These are phyloP conservation scores for Phyllotreta cruciferae DNA, from an alignment of 2,888 invertebrate genomes.

Conservation along the genomic window DNA sequence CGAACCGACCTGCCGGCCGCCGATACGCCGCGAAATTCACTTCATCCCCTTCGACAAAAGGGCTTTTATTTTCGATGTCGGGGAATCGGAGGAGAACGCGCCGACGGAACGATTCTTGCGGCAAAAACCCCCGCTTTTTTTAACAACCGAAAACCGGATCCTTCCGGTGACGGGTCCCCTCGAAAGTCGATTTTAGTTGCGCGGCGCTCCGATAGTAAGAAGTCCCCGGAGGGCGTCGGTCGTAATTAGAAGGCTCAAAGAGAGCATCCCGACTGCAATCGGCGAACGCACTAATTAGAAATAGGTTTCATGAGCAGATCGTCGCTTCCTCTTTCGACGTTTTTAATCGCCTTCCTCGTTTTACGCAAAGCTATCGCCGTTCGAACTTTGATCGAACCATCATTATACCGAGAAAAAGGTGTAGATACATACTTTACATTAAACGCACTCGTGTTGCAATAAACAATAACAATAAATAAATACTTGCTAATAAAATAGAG, in stretches of 20 bases:
- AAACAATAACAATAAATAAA: no score
- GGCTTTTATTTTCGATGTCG: no score
- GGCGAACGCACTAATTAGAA: slow-evolving; percentile 54
- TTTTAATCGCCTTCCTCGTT: neutral
- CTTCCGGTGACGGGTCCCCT: neutral
- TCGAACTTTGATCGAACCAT: no score
- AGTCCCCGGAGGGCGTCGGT: slow-evolving; percentile 50
- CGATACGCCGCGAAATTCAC: slow-evolving; percentile 47
- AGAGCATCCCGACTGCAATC: slow-evolving; percentile 45
- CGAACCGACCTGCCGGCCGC: slow-evolving; percentile 52
- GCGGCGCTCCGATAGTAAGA: slow-evolving; percentile 16
- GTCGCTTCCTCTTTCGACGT: slow-evolving; percentile 12
- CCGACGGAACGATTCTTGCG: neutral
- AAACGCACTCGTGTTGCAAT: no score
- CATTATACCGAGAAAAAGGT: no score
- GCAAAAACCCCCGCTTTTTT: neutral
- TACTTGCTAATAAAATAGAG: no score
- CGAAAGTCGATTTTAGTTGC: neutral
- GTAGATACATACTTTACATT: no score
- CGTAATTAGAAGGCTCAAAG: slow-evolving; percentile 57
- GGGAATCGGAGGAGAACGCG: no score
- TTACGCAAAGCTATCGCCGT: neutral
- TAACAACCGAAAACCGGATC: no score
- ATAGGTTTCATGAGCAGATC: slow-evolving; percentile 43
- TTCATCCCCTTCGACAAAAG: slow-evolving; percentile 30